Conservation (phyloP, 2,113 vertebrate species). For the Leuciscus idus region DNA sequence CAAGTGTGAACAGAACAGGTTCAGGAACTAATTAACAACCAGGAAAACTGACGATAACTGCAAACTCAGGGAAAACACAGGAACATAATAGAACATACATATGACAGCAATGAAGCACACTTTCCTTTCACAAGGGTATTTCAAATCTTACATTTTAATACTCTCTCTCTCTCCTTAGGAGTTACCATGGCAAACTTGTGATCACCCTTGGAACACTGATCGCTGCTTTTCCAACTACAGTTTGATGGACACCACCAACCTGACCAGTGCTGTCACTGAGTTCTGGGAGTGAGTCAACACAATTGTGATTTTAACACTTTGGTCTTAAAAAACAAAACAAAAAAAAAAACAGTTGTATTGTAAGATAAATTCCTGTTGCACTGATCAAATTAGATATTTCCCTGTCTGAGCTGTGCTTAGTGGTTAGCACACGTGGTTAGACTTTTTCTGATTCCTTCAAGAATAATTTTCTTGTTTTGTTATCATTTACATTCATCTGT, state of each 20-base stretch:
- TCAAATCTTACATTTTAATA: not conserved
- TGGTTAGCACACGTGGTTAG: no score
- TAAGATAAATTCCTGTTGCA: not conserved
- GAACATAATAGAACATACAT: no score
- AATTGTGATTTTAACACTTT: not conserved
- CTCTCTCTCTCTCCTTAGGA: slow-evolving; percentile 70
- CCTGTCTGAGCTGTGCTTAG: not conserved
- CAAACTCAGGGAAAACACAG: no score
- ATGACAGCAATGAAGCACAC: not conserved
- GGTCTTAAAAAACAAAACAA: not conserved
- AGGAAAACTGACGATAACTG: no score
- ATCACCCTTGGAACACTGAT: slow-evolving; percentile 87
- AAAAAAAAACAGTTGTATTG: not conserved
- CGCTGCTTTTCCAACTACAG: slow-evolving; percentile 90
- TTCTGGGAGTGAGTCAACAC: slow-evolving; percentile 87
- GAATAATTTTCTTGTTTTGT: not conserved
- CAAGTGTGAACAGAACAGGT: no score
- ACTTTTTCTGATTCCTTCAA: not conserved
- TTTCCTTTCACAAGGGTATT: not conserved
- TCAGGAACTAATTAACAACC: no score
- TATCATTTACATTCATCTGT: not conserved
- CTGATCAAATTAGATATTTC: not conserved
- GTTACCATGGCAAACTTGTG: slow-evolving; percentile 88
- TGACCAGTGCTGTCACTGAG: slow-evolving; percentile 88
- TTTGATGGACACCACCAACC: slow-evolving; percentile 84